These are phyloP conservation scores for Amphipoea lucens DNA, from an alignment of 2,888 invertebrate genomes.

Conservation along the genomic window DNA sequence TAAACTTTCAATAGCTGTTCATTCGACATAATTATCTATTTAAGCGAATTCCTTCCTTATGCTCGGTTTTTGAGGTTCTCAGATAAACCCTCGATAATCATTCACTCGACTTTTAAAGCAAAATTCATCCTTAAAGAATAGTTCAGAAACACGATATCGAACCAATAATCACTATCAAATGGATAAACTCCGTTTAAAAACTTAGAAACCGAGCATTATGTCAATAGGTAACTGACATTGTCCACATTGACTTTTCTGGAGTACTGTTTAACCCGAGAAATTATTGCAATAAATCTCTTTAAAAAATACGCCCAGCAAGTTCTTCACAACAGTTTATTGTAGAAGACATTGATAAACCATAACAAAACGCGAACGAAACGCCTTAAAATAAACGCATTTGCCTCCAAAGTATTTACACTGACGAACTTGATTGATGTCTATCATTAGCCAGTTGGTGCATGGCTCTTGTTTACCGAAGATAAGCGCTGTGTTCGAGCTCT, in stretches of 20 bases:
- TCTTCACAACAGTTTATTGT: slow-evolving; percentile 53
- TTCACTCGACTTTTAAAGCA: no score
- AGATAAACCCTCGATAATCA: no score
- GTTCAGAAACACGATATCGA: no score
- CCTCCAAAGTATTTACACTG: slow-evolving; percentile 78
- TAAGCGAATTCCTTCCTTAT: no score
- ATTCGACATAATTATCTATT: no score
- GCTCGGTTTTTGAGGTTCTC: no score
- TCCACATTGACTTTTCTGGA: not conserved
- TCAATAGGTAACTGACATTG: not conserved
- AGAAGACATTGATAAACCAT: slow-evolving; percentile 69
- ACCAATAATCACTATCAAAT: no score
- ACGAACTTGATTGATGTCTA: slow-evolving; percentile 83
- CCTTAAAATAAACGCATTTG: slow-evolving; percentile 77
- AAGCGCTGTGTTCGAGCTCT: slow-evolving; percentile 78
- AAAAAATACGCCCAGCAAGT: slow-evolving; percentile 19
- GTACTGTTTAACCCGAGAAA: not conserved
- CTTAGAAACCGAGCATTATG: no score
- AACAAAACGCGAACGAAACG: slow-evolving; percentile 68
- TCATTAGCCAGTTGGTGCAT: slow-evolving; percentile 80
- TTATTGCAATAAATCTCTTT: slow-evolving; percentile 6
- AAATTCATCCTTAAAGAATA: no score
- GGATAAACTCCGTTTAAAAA: no score
- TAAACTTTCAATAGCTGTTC: no score
- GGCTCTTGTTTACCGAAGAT: slow-evolving; percentile 85